Conservation (phyloP, 2,888 invertebrate species). For the Linnaemya tessellans region DNA sequence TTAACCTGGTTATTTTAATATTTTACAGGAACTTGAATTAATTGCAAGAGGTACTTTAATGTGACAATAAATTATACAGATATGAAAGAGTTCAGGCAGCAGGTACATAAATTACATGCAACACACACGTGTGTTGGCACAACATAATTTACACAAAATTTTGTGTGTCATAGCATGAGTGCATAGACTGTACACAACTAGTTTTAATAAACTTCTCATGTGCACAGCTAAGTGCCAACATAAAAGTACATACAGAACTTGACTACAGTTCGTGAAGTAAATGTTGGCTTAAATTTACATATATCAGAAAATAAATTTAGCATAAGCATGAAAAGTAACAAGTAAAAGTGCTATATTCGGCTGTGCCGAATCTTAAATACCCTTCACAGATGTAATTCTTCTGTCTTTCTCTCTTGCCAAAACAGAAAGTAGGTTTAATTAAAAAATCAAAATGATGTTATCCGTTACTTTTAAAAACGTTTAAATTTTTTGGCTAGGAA, state of each 20-base stretch:
- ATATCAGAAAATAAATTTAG: too few relatives aligned
- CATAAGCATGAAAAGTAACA: too few relatives aligned
- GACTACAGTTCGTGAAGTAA: not conserved
- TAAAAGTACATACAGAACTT: not conserved
- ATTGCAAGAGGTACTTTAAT: slow-evolving; percentile 35
- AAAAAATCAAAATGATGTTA: too few relatives aligned
- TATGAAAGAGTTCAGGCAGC: slow-evolving; percentile 21
- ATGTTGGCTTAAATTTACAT: not conserved
- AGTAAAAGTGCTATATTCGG: too few relatives aligned
- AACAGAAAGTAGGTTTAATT: too few relatives aligned
- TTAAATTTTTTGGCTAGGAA: too few relatives aligned
- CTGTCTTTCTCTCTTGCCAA: too few relatives aligned
- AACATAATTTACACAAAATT: slow-evolving; percentile 34
- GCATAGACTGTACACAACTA: not conserved
- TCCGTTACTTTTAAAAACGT: too few relatives aligned
- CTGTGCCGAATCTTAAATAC: too few relatives aligned
- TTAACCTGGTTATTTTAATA: too few relatives aligned
- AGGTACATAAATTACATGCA: slow-evolving; percentile 40
- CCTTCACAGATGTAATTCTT: too few relatives aligned
- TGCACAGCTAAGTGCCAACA: not conserved
- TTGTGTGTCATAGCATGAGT: not conserved
- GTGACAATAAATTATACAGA: slow-evolving; percentile 53
- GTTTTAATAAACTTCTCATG: not conserved
- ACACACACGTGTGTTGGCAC: slow-evolving; percentile 64
- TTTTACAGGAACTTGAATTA: slow-evolving; percentile 44